Evolutionary conservation across 2,113 vertebrate species (phyloP).

Genomic region (Bos indicus): DNA sequence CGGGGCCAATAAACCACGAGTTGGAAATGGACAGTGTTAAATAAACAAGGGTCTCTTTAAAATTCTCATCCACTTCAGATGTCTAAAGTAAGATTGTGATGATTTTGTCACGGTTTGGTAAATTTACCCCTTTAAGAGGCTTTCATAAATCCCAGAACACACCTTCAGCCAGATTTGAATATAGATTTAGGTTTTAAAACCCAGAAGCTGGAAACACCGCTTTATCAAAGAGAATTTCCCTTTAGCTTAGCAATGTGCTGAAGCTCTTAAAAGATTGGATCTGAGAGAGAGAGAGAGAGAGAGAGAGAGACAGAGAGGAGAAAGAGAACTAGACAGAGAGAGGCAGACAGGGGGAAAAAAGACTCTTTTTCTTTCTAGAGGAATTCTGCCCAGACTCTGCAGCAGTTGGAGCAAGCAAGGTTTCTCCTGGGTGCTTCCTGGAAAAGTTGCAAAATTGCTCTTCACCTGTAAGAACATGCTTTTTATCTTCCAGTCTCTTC

Average conservation of each 20-base stretch:
- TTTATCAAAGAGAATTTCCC: constrained; percentile 87
- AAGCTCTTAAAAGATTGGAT: constrained; percentile 82
- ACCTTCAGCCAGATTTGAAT: constrained; percentile 97
- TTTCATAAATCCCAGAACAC: constrained; percentile 96
- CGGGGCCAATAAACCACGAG: constrained; percentile 76
- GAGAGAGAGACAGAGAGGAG: constrained; percentile 66
- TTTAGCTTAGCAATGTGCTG: constrained; percentile 83
- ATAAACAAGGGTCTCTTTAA: constrained; percentile 88
- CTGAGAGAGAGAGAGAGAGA: constrained; percentile 69
- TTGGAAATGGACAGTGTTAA: constrained; percentile 83
- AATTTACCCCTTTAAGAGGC: constrained; percentile 99
- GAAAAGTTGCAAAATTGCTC: constrained; percentile 76
- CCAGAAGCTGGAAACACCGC: constrained; percentile 85
- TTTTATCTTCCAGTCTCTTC: constrained; percentile 73
- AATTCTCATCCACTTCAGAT: constrained; percentile 87
- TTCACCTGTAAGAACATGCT: constrained; percentile 71
- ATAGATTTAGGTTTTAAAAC: constrained; percentile 99
- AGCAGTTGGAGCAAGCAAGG: constrained; percentile 70
- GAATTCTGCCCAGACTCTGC: constrained; percentile 79
- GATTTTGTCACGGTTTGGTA: constrained; percentile 99
- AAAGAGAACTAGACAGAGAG: constrained; percentile 67
- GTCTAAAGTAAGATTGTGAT: constrained; percentile 93
- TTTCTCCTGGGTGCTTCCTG: constrained; percentile 68
- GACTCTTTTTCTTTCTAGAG: constrained; percentile 78
- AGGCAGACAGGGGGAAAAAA: constrained; percentile 65